phyloP scores from a whole-genome alignment of 1,140 invertebrate species.

The Eufriesea mexicana region DNA sequence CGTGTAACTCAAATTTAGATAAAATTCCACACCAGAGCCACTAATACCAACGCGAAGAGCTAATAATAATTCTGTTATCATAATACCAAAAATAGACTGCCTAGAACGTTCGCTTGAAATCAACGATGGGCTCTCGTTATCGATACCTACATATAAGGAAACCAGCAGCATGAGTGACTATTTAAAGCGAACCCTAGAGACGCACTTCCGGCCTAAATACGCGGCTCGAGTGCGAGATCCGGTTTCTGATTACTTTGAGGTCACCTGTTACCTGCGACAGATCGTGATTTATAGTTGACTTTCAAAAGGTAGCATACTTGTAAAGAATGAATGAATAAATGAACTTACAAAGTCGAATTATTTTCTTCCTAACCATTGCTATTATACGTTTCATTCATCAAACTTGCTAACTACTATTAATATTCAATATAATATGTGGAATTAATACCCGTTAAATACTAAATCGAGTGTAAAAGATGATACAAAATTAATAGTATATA shows the following conservation, averaged over 20 bases:
- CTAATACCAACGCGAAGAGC: neutral
- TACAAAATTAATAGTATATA: too few species aligned
- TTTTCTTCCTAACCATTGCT: neutral
- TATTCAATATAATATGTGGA: neutral
- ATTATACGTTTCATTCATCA: neutral
- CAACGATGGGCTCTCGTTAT: constrained; percentile 31
- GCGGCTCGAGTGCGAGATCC: constrained; percentile 67
- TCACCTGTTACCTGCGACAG: constrained; percentile 38
- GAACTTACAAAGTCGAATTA: neutral
- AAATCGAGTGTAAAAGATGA: neutral
- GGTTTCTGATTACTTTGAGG: constrained; percentile 64
- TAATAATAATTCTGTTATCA: constrained; percentile 16
- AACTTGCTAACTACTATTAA: neutral
- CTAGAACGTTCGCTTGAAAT: constrained; percentile 21
- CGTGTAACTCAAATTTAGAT: neutral
- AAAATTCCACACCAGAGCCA: neutral
- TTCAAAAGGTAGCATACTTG: constrained; percentile 46
- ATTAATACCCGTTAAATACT: neutral
- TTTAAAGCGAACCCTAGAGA: constrained; percentile 66
- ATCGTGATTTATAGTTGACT: constrained; percentile 46
- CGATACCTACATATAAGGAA: constrained; percentile 36
- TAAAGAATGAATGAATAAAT: constrained; percentile 20
- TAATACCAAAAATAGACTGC: constrained; percentile 34
- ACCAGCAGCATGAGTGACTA: constrained; percentile 52
- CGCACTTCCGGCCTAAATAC: constrained; percentile 73